These are phyloP conservation scores for Chionis minor DNA, from an alignment of 2,113 vertebrate species.

Conservation along the genomic window DNA sequence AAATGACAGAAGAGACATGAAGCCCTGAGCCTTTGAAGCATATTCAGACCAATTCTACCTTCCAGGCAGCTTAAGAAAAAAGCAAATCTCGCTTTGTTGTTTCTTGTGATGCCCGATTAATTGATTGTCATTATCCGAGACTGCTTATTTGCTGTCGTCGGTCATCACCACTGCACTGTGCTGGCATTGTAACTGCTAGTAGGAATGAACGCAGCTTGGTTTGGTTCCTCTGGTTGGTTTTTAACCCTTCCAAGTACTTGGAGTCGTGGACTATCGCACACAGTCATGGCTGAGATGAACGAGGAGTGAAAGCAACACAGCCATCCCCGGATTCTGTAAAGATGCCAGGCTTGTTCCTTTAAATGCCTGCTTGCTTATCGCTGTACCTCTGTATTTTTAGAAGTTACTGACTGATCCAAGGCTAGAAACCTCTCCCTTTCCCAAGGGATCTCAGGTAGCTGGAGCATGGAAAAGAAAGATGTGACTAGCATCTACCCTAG, in stretches of 20 bases:
- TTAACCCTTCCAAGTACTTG: neutral
- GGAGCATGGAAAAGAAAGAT: slow-evolving; percentile 4
- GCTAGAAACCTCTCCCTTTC: neutral
- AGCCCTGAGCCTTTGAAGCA: neutral
- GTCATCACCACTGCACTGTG: neutral
- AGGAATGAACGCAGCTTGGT: neutral
- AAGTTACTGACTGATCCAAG: neutral
- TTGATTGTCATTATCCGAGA: neutral
- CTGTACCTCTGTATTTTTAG: neutral
- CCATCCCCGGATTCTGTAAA: neutral
- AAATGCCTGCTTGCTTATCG: neutral
- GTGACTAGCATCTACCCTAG: neutral
- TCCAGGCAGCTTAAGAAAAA: neutral
- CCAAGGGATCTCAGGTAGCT: neutral
- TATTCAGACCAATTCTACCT: neutral
- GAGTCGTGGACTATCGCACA: neutral
- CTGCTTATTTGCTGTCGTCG: neutral
- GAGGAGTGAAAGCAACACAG: neutral
- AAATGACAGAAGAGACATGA: neutral
- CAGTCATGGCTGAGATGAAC: accelerated
- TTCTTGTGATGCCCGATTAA: neutral
- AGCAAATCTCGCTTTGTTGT: neutral
- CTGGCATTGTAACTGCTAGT: neutral
- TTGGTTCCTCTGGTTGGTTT: neutral
- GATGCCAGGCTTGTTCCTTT: neutral